phyloP scores from a whole-genome alignment of 2,797 vertebrate species.

The Austrolebias charrua region DNA sequence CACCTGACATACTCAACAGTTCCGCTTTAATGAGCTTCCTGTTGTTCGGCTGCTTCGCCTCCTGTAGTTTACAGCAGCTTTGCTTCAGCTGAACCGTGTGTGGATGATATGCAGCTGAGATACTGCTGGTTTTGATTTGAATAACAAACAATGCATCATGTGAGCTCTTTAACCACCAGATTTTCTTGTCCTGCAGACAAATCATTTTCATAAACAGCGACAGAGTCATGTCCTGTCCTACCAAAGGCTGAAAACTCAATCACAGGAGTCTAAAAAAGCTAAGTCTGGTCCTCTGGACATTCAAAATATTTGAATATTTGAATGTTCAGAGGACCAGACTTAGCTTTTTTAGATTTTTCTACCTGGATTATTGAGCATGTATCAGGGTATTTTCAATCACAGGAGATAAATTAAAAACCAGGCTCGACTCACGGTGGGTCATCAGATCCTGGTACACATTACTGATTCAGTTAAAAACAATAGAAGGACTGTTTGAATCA shows the following conservation, averaged over 20 bases:
- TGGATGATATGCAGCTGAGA: background rate
- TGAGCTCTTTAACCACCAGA: background rate
- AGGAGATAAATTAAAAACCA: no score
- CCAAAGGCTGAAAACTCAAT: background rate
- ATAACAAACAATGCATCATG: constrained; percentile 15
- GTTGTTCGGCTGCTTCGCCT: background rate
- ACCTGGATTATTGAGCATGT: no score
- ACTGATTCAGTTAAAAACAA: background rate
- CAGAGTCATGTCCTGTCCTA: background rate
- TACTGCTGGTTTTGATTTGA: constrained; percentile 27
- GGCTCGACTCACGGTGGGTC: no score
- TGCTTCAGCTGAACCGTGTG: background rate
- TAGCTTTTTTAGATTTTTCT: no score
- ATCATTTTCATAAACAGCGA: background rate
- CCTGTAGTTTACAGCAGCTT: constrained; percentile 29
- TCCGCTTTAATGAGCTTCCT: no score
- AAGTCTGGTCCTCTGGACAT: no score
- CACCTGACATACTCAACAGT: no score
- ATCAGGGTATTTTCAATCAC: no score
- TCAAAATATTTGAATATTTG: no score
- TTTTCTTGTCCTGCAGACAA: background rate
- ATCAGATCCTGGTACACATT: constrained; percentile 12
- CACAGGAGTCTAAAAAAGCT: no score
- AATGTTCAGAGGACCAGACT: no score
- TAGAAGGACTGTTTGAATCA: no score